Conservation (phyloP, 2,888 invertebrate genomes). For the Mycalesis mineus region DNA sequence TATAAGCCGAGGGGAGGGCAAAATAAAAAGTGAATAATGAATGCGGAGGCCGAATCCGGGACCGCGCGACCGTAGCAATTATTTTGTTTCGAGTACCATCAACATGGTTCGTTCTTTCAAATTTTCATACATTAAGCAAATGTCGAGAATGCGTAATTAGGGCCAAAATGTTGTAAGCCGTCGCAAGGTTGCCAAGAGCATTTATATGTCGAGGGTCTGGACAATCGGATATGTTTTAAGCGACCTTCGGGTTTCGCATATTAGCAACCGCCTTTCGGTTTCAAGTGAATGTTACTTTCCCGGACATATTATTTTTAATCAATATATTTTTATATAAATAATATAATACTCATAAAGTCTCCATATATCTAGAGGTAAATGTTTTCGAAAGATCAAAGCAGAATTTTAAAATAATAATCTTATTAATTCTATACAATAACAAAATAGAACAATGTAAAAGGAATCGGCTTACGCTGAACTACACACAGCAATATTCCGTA, state of each 20-base stretch:
- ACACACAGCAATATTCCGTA: conserved; percentile 56
- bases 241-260: conserved; percentile 25
- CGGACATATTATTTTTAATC: background rate
- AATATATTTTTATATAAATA: background rate
- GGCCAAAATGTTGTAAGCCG: conserved; percentile 67
- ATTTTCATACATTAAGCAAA: conserved; percentile 77
- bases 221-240: conserved; percentile 48
- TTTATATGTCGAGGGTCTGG: conserved; percentile 55
- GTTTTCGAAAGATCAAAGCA: too few species aligned
- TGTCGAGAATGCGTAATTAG: conserved; percentile 76
- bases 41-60: conserved; percentile 72
- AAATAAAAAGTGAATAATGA: conserved; percentile 78
- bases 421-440: too few species aligned
- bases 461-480: conserved; percentile 34
- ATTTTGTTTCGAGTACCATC: conserved; percentile 78
- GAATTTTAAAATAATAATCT: too few species aligned
- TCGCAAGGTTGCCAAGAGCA: conserved; percentile 53
- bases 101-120: conserved; percentile 76
- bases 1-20: conserved; percentile 73
- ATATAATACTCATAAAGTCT: too few species aligned
- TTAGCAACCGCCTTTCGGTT: conserved; percentile 2
- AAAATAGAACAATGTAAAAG: background rate
- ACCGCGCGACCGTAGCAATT: conserved; percentile 75
- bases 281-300: background rate
- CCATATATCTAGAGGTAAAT: too few species aligned